Conservation (phyloP, 1,140 invertebrate species). For the Piezodorus guildinii region DNA sequence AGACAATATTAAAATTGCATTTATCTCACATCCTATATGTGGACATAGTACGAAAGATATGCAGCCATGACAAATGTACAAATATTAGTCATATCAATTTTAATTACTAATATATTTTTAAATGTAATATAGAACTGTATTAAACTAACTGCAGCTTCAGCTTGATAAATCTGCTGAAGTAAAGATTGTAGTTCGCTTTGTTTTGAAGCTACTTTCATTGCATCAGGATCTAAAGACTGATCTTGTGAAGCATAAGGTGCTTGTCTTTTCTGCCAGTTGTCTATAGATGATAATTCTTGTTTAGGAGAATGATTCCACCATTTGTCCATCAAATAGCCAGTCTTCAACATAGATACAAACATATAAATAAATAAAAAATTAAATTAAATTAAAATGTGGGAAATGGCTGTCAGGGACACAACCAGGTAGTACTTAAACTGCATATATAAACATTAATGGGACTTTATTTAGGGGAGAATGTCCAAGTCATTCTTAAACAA, state of each 20-base stretch:
- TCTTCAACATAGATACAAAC: neutral
- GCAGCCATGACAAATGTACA: too few species aligned
- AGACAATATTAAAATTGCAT: too few species aligned
- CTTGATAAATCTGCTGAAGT: constrained; percentile 18
- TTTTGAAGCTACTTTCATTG: constrained; percentile 17
- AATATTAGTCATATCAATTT: too few species aligned
- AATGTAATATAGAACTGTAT: neutral
- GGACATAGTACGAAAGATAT: too few species aligned
- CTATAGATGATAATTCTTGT: neutral
- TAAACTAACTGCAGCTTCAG: constrained; percentile 17
- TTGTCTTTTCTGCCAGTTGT: neutral
- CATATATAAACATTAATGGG: too few species aligned
- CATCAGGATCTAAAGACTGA: constrained; percentile 14
- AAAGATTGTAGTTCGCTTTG: constrained; percentile 17
- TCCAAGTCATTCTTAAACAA: too few species aligned
- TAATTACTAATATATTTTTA: neutral
- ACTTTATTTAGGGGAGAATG: too few species aligned
- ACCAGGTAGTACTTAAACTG: too few species aligned
- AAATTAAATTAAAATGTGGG: too few species aligned
- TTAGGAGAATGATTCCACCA: constrained; percentile 7
- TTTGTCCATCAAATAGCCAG: constrained; percentile 7
- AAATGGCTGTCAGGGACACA: too few species aligned
- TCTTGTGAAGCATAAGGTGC: neutral
- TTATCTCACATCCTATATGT: too few species aligned
- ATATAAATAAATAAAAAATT: too few species aligned